Base-by-base conservation (phyloP, 2,888 invertebrate species). In the Hipparchia sbordonii region DNA sequence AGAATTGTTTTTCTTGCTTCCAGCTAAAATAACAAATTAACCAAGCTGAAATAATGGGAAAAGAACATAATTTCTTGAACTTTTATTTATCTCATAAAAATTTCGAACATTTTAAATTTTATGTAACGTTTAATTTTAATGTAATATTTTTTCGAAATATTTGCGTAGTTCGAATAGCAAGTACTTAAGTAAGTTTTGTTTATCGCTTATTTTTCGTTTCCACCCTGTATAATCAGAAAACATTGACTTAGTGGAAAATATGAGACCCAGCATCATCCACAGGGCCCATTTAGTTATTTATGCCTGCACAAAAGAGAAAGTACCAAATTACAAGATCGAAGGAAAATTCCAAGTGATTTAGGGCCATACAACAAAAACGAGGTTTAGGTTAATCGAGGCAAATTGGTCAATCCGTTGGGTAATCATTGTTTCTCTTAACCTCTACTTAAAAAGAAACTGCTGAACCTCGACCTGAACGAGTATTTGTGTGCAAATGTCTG, bases 351-450 rank as follows among this genome's bases (percentile, higher is more conserved):
- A 75, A 78, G 73, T 76, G 77, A 79, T 78, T 74, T 77, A 78
- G 79, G 77, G 77, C 77, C 73, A 65, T 73, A 70, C 74, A 74
- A 76, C 76, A 73, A 75, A 78, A 78, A 74, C 68, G 76, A 77
- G 76, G 77, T 79, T 81, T 80, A 79, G 82, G 82, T 80, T 79
- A 79, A 80, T 79, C 77, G 79, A 79, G 80, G 80, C 79, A 80
- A 82, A 82, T 81, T 81, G 82, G 82, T 81, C 82, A 79, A 82
- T 79, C 79, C 74, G 78, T 80, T 80, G 78, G 80, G 78, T 77
- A 78, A 76, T 75, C 79, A 71, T 80, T 81, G 81, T 81, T 79
- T 81, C 80, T 79, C 80, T 76, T 72, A 67, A 72, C 75, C 75
- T 78, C 75, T 72, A 77, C 77, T 80, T 81, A 80, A 78, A 78